Evolutionary conservation across 2,797 vertebrate species (phyloP), one percentile per base, ranked within the genome.

Genomic region (Scyliorhinus canicula): DNA sequence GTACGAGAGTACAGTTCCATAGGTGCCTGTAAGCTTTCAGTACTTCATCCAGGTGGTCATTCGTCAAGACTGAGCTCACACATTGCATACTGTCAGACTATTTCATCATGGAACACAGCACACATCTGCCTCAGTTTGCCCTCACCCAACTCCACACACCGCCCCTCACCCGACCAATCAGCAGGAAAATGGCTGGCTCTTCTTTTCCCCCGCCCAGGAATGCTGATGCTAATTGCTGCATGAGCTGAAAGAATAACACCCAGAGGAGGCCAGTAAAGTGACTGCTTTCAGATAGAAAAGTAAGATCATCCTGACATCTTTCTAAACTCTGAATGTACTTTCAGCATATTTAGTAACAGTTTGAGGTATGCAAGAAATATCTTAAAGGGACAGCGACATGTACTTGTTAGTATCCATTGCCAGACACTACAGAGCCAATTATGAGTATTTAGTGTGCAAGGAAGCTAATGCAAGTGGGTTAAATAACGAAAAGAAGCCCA

Each of bases 331-430:
- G 21, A 47, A 47, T 44, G 11, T 65, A 28, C 67, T 88, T 63
- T 44, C 90, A 67, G 35, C 60, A 67, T 67, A 40, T 71, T 52
- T 65, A 69, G 21, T 93, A 69, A 93, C 44, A 50, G 65, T 28
- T 74, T 74, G 67, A 50, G 47, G 9, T 71, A 35, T 94, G 12
- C 31, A 91, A 91, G 88, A 21, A 65, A 44, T 21, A 63, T 63
- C 57, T 40, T 91, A 24, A 1, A 60, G 57, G 65, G 65, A 63
- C 11, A 44, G 26, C 24, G 69, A 50, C 44, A 65, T 35, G 50
- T 71, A 94, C 16, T 44, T 94, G 31, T 94, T 94, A 94, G 67
- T 74, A 67, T 69, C 44, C 67, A 71, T 63, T 63, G 88, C 88
- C 57, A 65, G 35, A 65, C 31, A 26, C 9, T 67, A 63, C 63